These are phyloP conservation scores for Chrysaora quinquecirrha DNA, from an alignment of 30 jellyfish, hydroid and myxozoan species.

Conservation along the genomic window DNA sequence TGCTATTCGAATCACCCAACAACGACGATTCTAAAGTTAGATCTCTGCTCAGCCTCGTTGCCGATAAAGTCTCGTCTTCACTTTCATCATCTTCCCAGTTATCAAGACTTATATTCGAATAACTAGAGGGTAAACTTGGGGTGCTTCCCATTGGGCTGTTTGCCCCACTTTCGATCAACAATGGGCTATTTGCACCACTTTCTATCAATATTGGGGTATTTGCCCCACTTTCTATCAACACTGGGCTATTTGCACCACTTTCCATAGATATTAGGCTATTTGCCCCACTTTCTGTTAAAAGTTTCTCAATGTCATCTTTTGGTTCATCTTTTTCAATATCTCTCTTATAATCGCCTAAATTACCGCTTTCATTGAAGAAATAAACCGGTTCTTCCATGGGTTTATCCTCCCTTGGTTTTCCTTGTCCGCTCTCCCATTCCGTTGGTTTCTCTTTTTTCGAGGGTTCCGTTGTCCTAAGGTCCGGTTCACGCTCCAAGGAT, in stretches of 20 bases:
- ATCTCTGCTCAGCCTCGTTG: background rate
- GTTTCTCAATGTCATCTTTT: background rate
- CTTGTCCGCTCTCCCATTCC: background rate
- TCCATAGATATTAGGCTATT: background rate
- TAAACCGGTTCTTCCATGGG: background rate
- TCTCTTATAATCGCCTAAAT: no score
- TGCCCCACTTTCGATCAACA: slow-evolving; percentile 32
- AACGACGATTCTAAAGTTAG: background rate
- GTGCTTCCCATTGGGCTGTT: slow-evolving; percentile 40
- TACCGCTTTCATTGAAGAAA: background rate
- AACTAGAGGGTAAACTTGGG: slow-evolving; percentile 29
- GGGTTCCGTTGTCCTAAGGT: background rate
- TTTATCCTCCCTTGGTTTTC: no score
- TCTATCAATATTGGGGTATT: background rate
- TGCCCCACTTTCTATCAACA: background rate
- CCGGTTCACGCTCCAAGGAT: background rate
- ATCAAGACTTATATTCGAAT: slow-evolving; percentile 30
- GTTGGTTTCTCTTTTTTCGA: background rate
- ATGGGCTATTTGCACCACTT: background rate
- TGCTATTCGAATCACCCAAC: background rate
- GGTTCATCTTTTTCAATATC: no score
- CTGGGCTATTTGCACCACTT: no score
- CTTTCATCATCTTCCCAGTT: slow-evolving; percentile 1
- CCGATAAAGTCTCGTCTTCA: background rate
- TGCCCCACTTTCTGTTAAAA: background rate